Percentiles rank a stretch among this genome's conserved stretches.
These are phyloP conservation scores for Siphamia tubifer DNA, from an alignment of 2,113 vertebrate genomes.

Conservation along the genomic window DNA sequence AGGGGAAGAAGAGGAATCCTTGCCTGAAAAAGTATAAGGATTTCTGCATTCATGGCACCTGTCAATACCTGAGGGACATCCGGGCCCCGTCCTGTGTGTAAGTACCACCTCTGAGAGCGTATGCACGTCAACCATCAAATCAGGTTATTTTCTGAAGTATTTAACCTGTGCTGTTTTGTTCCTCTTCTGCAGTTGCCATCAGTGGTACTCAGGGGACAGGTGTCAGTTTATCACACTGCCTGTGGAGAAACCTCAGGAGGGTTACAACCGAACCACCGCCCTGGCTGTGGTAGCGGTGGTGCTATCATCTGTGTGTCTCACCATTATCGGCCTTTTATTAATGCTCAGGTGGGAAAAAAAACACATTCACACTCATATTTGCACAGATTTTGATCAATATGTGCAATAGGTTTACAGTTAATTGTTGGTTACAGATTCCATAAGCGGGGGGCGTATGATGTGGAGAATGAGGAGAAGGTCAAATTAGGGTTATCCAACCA, in stretches of 20 bases:
- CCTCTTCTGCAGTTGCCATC: slow-evolving; percentile 78
- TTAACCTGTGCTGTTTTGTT: neutral
- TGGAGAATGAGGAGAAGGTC: slow-evolving; percentile 96
- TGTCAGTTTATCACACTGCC: slow-evolving; percentile 88
- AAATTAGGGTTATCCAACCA: slow-evolving; percentile 90
- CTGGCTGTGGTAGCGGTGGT: slow-evolving; percentile 92
- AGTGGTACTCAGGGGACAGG: slow-evolving; percentile 87
- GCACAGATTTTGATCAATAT: neutral
- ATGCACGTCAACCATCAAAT: no score
- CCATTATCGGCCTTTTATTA: slow-evolving; percentile 89
- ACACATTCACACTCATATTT: neutral
- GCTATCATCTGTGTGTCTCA: slow-evolving; percentile 90
- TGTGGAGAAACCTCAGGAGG: slow-evolving; percentile 77
- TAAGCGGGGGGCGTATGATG: slow-evolving; percentile 91
- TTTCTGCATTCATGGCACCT: slow-evolving; percentile 95
- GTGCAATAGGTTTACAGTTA: neutral
- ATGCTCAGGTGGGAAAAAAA: slow-evolving; percentile 84
- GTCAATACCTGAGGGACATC: slow-evolving; percentile 85
- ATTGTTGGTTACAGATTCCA: slow-evolving; percentile 85
- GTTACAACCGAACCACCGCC: slow-evolving; percentile 89
- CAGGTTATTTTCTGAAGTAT: neutral
- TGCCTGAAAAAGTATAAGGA: slow-evolving; percentile 92
- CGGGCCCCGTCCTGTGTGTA: slow-evolving; percentile 88
- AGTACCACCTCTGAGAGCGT: slow-evolving; percentile 67
- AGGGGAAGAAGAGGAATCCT: slow-evolving; percentile 92